A percentile compares a stretch with the other conserved stretches of the same genome.
Conservation (phyloP, 2,888 invertebrate genomes). For the Cephus pulcher region DNA sequence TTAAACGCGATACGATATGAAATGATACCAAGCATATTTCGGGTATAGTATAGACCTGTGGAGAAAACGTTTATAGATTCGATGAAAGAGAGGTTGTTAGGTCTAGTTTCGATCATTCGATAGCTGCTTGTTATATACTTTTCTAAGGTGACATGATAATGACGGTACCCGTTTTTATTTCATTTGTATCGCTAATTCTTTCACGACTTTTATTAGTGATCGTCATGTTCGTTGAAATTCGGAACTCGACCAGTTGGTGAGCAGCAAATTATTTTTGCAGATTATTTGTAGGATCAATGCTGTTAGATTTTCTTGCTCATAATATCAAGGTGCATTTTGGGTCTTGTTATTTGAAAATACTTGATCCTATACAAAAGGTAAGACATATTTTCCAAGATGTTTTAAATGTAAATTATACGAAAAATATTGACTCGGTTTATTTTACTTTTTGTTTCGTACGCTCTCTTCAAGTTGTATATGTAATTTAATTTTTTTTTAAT, state of each 20-base stretch:
- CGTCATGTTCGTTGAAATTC: not conserved
- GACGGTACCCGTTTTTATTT: not conserved
- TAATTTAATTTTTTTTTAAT: too few species aligned
- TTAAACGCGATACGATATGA: not conserved
- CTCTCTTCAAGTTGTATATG: too few species aligned
- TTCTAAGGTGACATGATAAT: not conserved
- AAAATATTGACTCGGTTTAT: not conserved
- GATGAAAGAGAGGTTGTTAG: not conserved
- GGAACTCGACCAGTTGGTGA: not conserved
- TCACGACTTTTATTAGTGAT: not conserved
- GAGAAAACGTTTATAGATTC: not conserved
- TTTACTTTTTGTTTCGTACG: not conserved
- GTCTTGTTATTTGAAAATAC: not conserved
- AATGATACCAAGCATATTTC: not conserved
- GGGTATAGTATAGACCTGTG: not conserved
- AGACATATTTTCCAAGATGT: not conserved
- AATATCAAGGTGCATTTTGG: not conserved
- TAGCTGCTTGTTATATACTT: not conserved
- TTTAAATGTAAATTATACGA: not conserved
- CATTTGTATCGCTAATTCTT: not conserved
- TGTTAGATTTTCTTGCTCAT: not conserved
- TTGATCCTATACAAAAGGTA: not conserved
- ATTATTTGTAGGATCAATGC: not conserved
- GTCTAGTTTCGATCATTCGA: not conserved
- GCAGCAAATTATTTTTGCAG: not conserved